These are phyloP conservation scores for Yponomeuta cagnagella DNA, from an alignment of 2,888 invertebrate species.

Conservation along the genomic window DNA sequence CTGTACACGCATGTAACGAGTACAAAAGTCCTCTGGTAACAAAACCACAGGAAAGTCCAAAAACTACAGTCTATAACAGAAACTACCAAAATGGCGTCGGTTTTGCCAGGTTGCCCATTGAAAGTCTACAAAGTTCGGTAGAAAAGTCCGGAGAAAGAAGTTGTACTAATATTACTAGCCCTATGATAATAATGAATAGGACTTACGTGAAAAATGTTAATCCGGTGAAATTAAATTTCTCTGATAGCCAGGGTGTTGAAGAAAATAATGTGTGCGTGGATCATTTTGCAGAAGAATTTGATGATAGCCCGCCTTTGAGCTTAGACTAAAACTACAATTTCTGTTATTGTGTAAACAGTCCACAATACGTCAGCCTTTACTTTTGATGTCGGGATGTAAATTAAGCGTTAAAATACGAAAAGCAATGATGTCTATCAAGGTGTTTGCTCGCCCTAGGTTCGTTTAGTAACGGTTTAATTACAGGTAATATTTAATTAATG, in stretches of 20 bases:
- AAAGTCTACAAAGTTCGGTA: background rate
- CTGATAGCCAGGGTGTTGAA: slow-evolving; percentile 23
- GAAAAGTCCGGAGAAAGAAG: background rate
- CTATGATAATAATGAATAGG: slow-evolving; percentile 37
- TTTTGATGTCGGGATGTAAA: no score
- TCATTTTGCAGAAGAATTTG: slow-evolving; percentile 60
- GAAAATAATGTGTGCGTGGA: slow-evolving; percentile 34
- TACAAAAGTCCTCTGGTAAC: slow-evolving; percentile 54
- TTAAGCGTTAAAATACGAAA: no score
- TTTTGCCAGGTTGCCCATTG: slow-evolving; percentile 29
- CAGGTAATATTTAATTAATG: no score
- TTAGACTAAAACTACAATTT: slow-evolving; percentile 38
- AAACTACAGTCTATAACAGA: slow-evolving; percentile 22
- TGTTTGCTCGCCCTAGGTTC: no score
- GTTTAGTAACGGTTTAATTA: no score
- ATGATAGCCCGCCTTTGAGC: slow-evolving; percentile 61
- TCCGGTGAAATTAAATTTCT: slow-evolving; percentile 49
- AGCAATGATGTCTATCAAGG: no score
- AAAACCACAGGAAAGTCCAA: slow-evolving; percentile 19
- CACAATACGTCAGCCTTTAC: no score
- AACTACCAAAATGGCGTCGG: slow-evolving; percentile 15
- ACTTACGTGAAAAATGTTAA: slow-evolving; percentile 42
- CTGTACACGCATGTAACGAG: slow-evolving; percentile 46
- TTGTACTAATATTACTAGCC: slow-evolving; percentile 29
- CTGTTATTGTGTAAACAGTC: no score